Evolutionary conservation across 2,113 vertebrate species (phyloP).

Genomic region (Sarotherodon lohbergeri): DNA sequence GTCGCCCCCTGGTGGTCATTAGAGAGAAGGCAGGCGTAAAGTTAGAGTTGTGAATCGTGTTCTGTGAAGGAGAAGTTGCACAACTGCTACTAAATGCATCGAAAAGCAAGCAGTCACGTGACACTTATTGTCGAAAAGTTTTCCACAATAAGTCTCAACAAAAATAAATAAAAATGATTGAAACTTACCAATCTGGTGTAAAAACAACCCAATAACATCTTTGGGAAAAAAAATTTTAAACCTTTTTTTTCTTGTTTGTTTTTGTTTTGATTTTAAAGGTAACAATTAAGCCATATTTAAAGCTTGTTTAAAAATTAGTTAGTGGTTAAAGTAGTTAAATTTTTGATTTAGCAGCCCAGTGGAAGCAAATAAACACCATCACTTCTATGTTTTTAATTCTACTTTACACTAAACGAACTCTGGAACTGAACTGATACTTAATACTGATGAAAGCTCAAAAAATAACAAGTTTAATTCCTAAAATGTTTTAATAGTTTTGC

Average conservation of each 20-base stretch:
- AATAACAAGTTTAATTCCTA: not conserved
- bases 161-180: accelerated
- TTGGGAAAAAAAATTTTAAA: accelerated
- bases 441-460: accelerated
- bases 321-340: not conserved
- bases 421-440: accelerated
- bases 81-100: not conserved
- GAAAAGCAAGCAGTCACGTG: not conserved
- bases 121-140: not conserved
- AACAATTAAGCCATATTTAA: not conserved
- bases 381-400: not conserved
- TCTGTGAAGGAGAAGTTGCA: not conserved
- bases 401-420: not conserved
- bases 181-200: not conserved
- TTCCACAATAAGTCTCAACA: not conserved
- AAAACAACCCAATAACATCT: not conserved
- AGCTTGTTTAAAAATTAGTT: not conserved
- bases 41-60: not conserved
- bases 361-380: not conserved
- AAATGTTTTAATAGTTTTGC: not conserved
- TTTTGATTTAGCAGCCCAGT: not conserved
- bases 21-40: too few species aligned
- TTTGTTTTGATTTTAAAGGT: not conserved
- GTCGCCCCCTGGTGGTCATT: too few species aligned
- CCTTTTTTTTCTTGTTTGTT: not conserved